Base-by-base conservation (phyloP, 1,140 invertebrate species). In the Scaptodrosophila lebanonensis region DNA sequence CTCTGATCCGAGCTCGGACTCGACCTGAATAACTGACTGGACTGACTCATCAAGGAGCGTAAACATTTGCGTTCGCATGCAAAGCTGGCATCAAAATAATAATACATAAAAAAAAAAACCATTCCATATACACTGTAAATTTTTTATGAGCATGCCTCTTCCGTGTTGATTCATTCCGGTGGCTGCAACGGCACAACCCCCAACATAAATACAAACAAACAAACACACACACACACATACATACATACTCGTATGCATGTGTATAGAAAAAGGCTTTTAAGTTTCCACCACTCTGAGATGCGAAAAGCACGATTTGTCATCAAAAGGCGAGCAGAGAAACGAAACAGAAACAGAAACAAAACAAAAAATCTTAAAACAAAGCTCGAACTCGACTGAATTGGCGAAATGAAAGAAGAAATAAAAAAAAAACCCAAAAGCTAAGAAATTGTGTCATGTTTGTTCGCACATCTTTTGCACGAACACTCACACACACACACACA, bases 241-340 rank as follows among this genome's bases (percentile, higher is more conserved):
- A n/a, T n/a, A n/a, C n/a, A n/a, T n/a, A n/a, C n/a, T n/a, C n/a
- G n/a, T n/a, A n/a, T n/a, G n/a, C n/a, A n/a, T n/a, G n/a, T n/a
- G n/a, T n/a, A n/a, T n/a, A n/a, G n/a, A n/a, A n/a, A n/a, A n/a
- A 50, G 27, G 17, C 33, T 38, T 50, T 39, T 38, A 20, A 51
- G 68, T 47, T 16, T 56, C 48, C 42, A 25, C 22, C 60, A n/a
- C n/a, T n/a, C n/a, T n/a, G n/a, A 66, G 63, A 77, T 72, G 72
- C 64, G 66, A 79, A 67, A 56, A 73, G 13, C 5, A 17, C 53
- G 66, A 73, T 75, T 73, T 65, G 68, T 72, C 72, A 77, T 64
- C 44, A 49, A 7, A 3, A 38, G 12, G 38, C 44, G 35, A 60
- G 38, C n/a, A 29, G 39, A 5, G 36, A 58, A 45, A 56, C 35